phyloP scores from a whole-genome alignment of 2,113 vertebrate genomes.

The Eulacestoma nigropectus region DNA sequence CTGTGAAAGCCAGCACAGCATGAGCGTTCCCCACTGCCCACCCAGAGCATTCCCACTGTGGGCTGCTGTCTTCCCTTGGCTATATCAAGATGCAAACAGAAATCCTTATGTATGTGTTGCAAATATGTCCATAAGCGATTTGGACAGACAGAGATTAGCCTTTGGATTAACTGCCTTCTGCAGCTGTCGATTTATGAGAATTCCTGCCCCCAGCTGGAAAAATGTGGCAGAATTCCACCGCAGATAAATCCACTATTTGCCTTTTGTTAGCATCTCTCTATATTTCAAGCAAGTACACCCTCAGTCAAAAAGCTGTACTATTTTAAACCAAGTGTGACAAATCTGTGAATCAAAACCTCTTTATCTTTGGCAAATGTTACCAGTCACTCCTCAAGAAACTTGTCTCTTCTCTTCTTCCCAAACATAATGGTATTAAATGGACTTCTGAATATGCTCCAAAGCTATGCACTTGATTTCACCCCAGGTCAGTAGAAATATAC shows the following conservation, averaged over 20 bases:
- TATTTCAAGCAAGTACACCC: neutral
- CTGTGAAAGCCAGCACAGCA: neutral
- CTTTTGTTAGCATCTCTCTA: slow-evolving; percentile 21
- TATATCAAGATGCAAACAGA: neutral
- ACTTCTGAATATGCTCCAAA: neutral
- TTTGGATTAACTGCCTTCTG: slow-evolving; percentile 28
- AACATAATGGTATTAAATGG: slow-evolving; percentile 12
- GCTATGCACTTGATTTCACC: neutral
- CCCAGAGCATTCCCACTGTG: neutral
- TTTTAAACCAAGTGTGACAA: slow-evolving; percentile 48
- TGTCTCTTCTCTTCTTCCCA: slow-evolving; percentile 18
- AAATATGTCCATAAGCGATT: slow-evolving; percentile 21
- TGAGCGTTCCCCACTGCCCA: neutral
- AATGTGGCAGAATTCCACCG: neutral
- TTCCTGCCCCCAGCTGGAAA: slow-evolving; percentile 44
- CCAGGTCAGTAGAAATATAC: neutral
- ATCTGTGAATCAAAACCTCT: slow-evolving; percentile 32
- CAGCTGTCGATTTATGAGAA: slow-evolving; percentile 44
- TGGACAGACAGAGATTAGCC: slow-evolving; percentile 52
- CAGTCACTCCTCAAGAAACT: slow-evolving; percentile 29
- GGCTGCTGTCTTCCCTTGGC: neutral
- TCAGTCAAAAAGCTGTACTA: neutral
- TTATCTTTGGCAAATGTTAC: slow-evolving; percentile 37
- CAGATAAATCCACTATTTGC: slow-evolving; percentile 6
- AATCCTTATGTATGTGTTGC: neutral